Percentiles rank a stretch among this genome's conserved stretches.
phyloP scores from a whole-genome alignment of 2,113 vertebrate species.

The Syrmaticus mikado region DNA sequence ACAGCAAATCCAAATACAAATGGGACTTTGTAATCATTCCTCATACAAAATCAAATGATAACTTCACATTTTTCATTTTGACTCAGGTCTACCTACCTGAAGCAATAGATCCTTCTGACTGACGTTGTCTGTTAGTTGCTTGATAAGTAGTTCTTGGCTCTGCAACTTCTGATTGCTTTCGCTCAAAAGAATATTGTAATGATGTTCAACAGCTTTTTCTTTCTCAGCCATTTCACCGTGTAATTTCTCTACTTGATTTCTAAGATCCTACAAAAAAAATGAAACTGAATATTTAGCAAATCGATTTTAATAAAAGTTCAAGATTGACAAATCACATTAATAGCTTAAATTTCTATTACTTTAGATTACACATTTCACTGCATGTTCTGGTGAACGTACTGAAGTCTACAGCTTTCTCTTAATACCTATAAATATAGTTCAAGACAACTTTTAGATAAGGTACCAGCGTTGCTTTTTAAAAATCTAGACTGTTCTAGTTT shows the following conservation, averaged over 20 bases:
- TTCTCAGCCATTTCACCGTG: conserved; percentile 83
- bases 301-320: conserved; percentile 9
- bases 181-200: conserved; percentile 80
- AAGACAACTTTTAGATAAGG: not conserved
- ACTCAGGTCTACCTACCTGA: conserved; percentile 77
- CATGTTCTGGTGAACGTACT: not conserved
- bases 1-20: conserved; percentile 20
- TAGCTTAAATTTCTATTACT: not conserved
- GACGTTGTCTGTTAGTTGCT: conserved; percentile 79
- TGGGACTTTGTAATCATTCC: not conserved
- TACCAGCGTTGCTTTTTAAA: not conserved
- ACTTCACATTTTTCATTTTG: conserved; percentile 25
- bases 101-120: conserved; percentile 85
- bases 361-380: not conserved
- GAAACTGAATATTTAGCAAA: conserved; percentile 27
- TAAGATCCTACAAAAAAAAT: conserved; percentile 81
- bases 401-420: not conserved
- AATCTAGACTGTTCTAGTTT: not conserved
- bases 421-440: not conserved
- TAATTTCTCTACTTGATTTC: conserved; percentile 92
- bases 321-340: not conserved
- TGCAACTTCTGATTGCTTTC: conserved; percentile 84
- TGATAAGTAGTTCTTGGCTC: conserved; percentile 83
- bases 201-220: conserved; percentile 83
- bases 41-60: not conserved